Evolutionary conservation across 1,140 invertebrate species (phyloP), one percentile per base, ranked within the genome.

Genomic region (Drosophila trapezifrons): DNA sequence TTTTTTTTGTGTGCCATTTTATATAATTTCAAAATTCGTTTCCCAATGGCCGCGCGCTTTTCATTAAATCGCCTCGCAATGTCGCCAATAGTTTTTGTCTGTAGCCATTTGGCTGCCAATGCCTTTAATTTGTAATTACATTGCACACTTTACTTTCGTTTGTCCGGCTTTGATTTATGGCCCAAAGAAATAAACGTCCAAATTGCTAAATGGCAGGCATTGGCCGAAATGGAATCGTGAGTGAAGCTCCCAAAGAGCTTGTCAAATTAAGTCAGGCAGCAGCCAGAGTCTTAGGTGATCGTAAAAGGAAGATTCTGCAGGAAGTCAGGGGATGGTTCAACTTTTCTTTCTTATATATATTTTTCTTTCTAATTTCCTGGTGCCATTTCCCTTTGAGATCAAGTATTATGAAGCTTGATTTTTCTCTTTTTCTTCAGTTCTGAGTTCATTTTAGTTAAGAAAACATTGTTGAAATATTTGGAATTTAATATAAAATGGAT

Each of bases 71-170:
- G 79, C 62, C 69, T 70, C 51, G 62, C 81, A 81, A 57, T 86
- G 82, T 86, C 82, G 82, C 81, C 81, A 85, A 82, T 74, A 56
- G 58, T 65, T 64, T 72, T 80, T 54, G 25, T 32, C 42, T 20
- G 42, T 45, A 32, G 40, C 66, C 65, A 70, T 51, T 46, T 63
- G 43, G 42, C 66, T 54, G 46, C 51, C 70, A 29, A 29, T 69
- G 76, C 59, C 67, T 87, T 83, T 83, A 86, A 83, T 86, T 86
- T 86, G 83, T 86, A 86, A 86, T 86, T 86, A 87, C 76, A 60
- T 83, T 78, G 82, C 75, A 69, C 72, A 72, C 80, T 86, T 86
- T 86, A 86, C 83, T 86, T 86, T 86, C 83, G 72, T 86, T 86
- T 89, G 84, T 70, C 66, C 66, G 49, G 75, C 70, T 77, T 82